A percentile compares a stretch with the other conserved stretches of the same genome.
These are phyloP conservation scores for Pseudochirops cupreus DNA, from an alignment of 2,797 vertebrate genomes.

Conservation along the genomic window DNA sequence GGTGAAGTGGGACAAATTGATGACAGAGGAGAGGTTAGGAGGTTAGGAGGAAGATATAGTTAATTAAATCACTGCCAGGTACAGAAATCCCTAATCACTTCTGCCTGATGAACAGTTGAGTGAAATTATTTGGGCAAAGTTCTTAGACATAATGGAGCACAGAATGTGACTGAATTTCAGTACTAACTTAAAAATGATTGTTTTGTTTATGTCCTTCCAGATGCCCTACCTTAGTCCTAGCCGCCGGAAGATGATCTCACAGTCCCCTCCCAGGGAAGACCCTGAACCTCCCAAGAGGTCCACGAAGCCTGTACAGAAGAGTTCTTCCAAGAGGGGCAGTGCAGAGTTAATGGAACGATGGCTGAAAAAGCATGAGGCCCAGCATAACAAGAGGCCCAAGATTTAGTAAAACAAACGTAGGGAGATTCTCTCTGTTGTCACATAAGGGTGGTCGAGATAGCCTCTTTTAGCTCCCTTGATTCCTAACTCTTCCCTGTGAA, in stretches of 20 bases:
- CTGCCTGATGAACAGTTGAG: neutral
- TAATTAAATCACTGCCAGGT: neutral
- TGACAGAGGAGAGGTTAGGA: neutral
- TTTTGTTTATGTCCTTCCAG: slow-evolving; percentile 78
- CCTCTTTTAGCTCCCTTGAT: neutral
- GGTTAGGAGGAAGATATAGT: neutral
- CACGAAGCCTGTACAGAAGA: slow-evolving; percentile 82
- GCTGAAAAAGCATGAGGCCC: slow-evolving; percentile 78
- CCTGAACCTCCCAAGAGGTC: slow-evolving; percentile 74
- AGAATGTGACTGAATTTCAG: neutral
- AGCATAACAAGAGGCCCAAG: slow-evolving; percentile 85
- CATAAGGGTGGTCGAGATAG: fast-evolving
- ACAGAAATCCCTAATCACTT: neutral
- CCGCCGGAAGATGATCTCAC: slow-evolving; percentile 89
- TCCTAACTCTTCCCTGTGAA: neutral
- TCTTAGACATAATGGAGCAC: neutral
- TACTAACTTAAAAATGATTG: neutral
- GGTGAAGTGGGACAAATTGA: neutral
- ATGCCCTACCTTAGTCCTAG: slow-evolving; percentile 87
- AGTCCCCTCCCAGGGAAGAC: slow-evolving; percentile 85
- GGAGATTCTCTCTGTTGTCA: neutral
- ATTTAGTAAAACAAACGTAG: slow-evolving; percentile 66
- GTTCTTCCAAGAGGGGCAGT: slow-evolving; percentile 74
- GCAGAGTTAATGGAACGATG: slow-evolving; percentile 82
- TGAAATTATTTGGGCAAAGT: neutral